A percentile compares a stretch with the other conserved stretches of the same genome.
These are phyloP conservation scores for Gasterosteus nipponicus DNA, from an alignment of 2,113 vertebrate species.

Conservation along the genomic window DNA sequence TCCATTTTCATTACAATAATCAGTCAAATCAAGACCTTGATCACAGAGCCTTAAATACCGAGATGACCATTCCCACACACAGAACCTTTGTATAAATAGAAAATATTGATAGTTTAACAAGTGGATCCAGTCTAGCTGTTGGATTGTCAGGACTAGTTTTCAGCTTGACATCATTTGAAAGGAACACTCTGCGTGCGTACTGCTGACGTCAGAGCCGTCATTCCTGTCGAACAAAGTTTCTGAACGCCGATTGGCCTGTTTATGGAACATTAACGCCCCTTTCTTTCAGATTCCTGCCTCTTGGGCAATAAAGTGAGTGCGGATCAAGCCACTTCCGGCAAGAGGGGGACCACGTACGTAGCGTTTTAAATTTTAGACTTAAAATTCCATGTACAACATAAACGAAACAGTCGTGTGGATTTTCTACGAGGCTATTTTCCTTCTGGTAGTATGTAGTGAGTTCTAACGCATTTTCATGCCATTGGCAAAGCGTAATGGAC, in stretches of 20 bases:
- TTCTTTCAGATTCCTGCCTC: neutral
- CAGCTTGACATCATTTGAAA: neutral
- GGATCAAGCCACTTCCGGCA: slow-evolving; percentile 1
- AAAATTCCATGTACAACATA: neutral
- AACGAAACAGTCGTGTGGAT: neutral
- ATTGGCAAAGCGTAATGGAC: neutral
- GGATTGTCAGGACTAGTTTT: neutral
- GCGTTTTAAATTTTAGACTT: neutral
- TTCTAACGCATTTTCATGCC: too few relatives aligned
- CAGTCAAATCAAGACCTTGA: too few relatives aligned
- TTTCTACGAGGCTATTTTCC: fast-evolving
- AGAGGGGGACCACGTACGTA: fast-evolving
- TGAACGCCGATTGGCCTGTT: slow-evolving; percentile 34
- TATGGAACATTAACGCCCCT: neutral
- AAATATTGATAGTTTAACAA: neutral
- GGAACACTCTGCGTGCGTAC: neutral
- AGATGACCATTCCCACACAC: neutral
- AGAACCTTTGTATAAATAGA: neutral
- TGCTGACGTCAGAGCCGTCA: neutral
- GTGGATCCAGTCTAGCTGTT: neutral
- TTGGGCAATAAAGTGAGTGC: neutral
- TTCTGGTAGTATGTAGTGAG: too few relatives aligned
- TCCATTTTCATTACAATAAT: too few relatives aligned
- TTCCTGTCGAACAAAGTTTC: neutral
- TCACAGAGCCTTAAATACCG: too few relatives aligned